Percentiles rank a stretch among this genome's conserved stretches.
Conservation (phyloP, 1,140 invertebrate species). For the Drosophila kikkawai region DNA sequence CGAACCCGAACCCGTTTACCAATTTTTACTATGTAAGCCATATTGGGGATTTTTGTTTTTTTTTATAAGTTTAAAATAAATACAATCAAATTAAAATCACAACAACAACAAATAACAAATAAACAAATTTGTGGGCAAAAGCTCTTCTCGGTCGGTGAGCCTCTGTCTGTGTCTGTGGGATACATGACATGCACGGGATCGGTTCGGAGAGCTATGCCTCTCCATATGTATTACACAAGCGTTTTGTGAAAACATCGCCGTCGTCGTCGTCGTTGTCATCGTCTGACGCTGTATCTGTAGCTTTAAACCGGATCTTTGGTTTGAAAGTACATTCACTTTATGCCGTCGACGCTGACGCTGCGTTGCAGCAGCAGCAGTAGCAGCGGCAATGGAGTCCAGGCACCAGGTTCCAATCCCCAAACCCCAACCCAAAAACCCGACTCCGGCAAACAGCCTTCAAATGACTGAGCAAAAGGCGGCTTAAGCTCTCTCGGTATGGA, state of each 20-base stretch:
- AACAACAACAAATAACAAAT: slow-evolving; percentile 41
- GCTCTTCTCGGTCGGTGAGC: slow-evolving; percentile 28
- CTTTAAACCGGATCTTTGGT: slow-evolving; percentile 83
- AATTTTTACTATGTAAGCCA: slow-evolving; percentile 35
- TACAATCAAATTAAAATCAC: slow-evolving; percentile 27
- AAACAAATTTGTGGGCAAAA: slow-evolving; percentile 56
- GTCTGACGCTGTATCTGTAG: slow-evolving; percentile 69
- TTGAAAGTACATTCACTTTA: slow-evolving; percentile 84
- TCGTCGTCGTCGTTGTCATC: slow-evolving; percentile 51
- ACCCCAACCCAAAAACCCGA: slow-evolving; percentile 10
- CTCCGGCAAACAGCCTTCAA: slow-evolving; percentile 76
- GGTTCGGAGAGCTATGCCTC: slow-evolving; percentile 33
- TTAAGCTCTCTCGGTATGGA: slow-evolving; percentile 49
- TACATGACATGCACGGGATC: slow-evolving; percentile 20
- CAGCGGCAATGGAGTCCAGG: slow-evolving; percentile 35
- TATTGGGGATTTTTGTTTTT: slow-evolving; percentile 41
- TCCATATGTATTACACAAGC: slow-evolving; percentile 79
- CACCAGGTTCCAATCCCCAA: slow-evolving; percentile 26
- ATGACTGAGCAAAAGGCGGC: slow-evolving; percentile 64
- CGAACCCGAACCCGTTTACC: slow-evolving; percentile 29
- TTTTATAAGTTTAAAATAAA: slow-evolving; percentile 12
- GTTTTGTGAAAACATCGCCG: slow-evolving; percentile 76
- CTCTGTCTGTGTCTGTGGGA: slow-evolving; percentile 12
- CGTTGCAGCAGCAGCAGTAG: slow-evolving; percentile 11
- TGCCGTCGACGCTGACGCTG: slow-evolving; percentile 49